Percentiles rank a stretch among this genome's conserved stretches.
These are phyloP conservation scores for Zosterops lateralis DNA, from an alignment of 2,113 vertebrate genomes.

Conservation along the genomic window DNA sequence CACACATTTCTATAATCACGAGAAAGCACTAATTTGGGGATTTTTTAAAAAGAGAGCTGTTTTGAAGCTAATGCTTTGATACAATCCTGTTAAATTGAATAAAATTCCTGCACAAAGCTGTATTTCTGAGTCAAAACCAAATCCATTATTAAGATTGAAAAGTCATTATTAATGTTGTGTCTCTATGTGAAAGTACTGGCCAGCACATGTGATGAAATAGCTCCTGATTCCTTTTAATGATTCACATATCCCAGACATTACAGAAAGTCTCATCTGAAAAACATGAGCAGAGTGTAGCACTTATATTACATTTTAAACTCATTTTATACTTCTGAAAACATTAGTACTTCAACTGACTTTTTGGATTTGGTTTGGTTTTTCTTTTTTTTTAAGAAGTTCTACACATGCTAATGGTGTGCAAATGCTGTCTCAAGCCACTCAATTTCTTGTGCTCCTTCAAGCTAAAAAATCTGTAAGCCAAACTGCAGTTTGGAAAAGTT, in stretches of 20 bases:
- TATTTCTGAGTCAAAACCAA: background rate
- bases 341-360: background rate
- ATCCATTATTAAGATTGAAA: background rate
- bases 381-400: background rate
- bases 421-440: background rate
- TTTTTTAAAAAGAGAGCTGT: background rate
- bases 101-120: background rate
- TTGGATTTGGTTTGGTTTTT: background rate
- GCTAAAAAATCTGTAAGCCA: background rate
- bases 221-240: background rate
- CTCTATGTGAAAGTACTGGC: background rate
- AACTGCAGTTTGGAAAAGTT: background rate
- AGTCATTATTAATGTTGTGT: background rate
- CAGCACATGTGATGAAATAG: background rate
- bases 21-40: background rate
- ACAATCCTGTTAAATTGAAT: background rate
- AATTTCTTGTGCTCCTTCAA: background rate
- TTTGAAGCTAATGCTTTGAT: background rate
- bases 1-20: background rate
- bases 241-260: background rate
- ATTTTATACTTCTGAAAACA: background rate
- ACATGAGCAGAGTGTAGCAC: background rate
- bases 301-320: background rate
- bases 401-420: background rate
- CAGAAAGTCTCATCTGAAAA: background rate